phyloP scores from a whole-genome alignment of 2,888 invertebrate species.

The Orthosia cruda region DNA sequence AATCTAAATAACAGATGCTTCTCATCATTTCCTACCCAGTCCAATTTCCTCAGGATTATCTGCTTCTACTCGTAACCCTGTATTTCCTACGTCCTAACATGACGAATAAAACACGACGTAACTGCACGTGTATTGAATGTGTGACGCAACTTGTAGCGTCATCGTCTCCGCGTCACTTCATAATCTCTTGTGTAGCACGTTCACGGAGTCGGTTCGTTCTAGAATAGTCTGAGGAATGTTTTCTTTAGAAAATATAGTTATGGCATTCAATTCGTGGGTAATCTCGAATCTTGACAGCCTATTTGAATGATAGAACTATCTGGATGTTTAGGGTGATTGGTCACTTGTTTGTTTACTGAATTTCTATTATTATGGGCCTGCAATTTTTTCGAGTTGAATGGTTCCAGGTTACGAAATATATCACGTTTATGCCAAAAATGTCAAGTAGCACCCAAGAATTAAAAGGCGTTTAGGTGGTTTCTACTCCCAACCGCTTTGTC shows the following conservation, averaged over 20 bases:
- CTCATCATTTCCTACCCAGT: not conserved
- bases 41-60: not conserved
- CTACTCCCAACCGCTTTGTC: too few species aligned
- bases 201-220: conserved; percentile 31
- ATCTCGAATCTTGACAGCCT: conserved; percentile 19
- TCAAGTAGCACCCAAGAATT: too few species aligned
- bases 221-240: conserved; percentile 32
- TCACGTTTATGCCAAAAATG: too few species aligned
- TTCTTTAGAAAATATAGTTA: conserved; percentile 9
- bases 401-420: too few species aligned
- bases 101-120: conserved; percentile 36
- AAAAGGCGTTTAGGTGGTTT: too few species aligned
- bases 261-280: conserved; percentile 9
- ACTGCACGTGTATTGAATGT: conserved; percentile 38
- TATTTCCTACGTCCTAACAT: conserved; percentile 7
- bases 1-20: not conserved
- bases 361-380: too few species aligned
- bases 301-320: conserved; percentile 10
- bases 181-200: conserved; percentile 24
- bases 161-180: conserved; percentile 42
- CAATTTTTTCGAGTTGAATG: too few species aligned
- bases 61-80: not conserved
- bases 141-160: conserved; percentile 41
- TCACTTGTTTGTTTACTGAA: not conserved
- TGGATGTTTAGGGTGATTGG: not conserved